Conservation (phyloP, 2,888 invertebrate species). For the Drosophila maculinotata region DNA sequence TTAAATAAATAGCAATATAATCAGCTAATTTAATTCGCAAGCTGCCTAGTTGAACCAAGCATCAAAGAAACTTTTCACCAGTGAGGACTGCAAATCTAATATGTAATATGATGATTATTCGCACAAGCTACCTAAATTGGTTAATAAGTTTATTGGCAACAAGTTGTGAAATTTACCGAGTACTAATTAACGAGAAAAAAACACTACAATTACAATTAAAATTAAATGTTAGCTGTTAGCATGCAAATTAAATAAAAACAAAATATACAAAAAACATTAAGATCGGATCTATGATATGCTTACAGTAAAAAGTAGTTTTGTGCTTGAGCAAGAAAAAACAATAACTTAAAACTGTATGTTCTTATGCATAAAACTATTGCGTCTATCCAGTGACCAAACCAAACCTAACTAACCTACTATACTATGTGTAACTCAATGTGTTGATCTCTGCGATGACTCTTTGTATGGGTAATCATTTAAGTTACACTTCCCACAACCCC, state of each 20-base stretch:
- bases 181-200: slow-evolving; percentile 8
- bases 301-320: slow-evolving; percentile 37
- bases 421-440: slow-evolving; percentile 19
- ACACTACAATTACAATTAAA: slow-evolving; percentile 55
- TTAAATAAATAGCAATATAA: slow-evolving; percentile 20
- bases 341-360: slow-evolving; percentile 20
- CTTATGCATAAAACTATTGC: slow-evolving; percentile 22
- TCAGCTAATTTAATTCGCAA: slow-evolving; percentile 32
- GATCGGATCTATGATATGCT: slow-evolving; percentile 38
- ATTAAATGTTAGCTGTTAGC: slow-evolving; percentile 74
- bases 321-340: slow-evolving; percentile 15
- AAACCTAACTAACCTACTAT: slow-evolving; percentile 21
- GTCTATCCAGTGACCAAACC: slow-evolving; percentile 55
- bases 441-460: slow-evolving; percentile 25
- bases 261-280: slow-evolving; percentile 10
- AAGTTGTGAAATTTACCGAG: slow-evolving; percentile 62
- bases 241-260: slow-evolving; percentile 43
- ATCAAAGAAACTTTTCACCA: slow-evolving; percentile 10
- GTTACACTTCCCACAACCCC: slow-evolving; percentile 16
- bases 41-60: slow-evolving; percentile 32
- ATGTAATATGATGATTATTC: slow-evolving; percentile 56
- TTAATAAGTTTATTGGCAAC: slow-evolving; percentile 69
- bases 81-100: slow-evolving; percentile 40
- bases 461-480: slow-evolving; percentile 39
- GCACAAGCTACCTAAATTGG: slow-evolving; percentile 77